Conservation (phyloP, 1,140 invertebrate genomes). For the Gonatopus flavifemur region DNA sequence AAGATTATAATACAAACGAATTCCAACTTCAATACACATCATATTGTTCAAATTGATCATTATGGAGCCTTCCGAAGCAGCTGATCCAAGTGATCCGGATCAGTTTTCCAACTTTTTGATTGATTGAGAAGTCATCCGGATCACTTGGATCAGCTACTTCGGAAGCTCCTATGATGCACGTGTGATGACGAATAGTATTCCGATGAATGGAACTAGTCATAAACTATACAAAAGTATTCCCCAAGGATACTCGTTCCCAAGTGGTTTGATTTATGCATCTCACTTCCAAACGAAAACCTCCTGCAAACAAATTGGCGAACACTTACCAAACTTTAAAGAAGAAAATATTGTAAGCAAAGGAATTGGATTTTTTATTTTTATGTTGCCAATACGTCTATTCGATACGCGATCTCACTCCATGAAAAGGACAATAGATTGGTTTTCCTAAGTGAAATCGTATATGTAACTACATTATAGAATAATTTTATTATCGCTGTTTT, state of each 20-base stretch:
- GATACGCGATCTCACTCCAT: conserved; percentile 12
- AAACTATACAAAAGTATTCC: not conserved
- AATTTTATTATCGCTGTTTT: conserved; percentile 19
- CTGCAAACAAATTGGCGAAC: conserved; percentile 16
- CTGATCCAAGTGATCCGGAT: no score
- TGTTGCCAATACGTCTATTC: conserved; percentile 11
- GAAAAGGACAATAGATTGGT: conserved; percentile 1
- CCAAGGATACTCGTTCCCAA: conserved; percentile 2
- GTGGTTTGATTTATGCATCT: no score
- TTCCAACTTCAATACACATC: no score
- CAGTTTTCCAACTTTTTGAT: no score
- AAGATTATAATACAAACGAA: no score
- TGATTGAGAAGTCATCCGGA: no score
- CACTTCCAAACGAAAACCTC: conserved; percentile 1
- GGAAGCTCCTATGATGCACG: no score
- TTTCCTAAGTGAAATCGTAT: conserved; percentile 17
- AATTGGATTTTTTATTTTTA: conserved; percentile 6
- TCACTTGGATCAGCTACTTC: no score
- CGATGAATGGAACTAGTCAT: not conserved
- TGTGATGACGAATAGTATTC: no score
- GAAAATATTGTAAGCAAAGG: conserved; percentile 9
- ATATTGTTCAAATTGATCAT: no score
- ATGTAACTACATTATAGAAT: conserved; percentile 18
- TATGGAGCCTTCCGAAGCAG: no score
- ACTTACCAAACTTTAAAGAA: conserved; percentile 11